Conservation (phyloP, 2,888 invertebrate species). For the Escarpia spicata region DNA sequence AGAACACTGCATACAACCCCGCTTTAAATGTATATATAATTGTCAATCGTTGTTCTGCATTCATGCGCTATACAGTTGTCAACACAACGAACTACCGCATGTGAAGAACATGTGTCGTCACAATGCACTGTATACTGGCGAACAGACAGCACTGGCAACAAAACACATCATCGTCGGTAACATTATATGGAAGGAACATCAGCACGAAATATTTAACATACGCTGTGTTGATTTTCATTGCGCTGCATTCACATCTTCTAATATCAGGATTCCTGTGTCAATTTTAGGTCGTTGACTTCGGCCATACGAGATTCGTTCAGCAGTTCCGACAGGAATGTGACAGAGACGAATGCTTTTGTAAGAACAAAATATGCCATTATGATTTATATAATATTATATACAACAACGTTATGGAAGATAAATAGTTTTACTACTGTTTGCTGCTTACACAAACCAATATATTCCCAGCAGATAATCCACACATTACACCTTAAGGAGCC, state of each 20-base stretch:
- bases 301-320: constrained; percentile 57
- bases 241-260: background rate
- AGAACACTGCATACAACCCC: too few relatives aligned
- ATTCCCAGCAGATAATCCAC: too few relatives aligned
- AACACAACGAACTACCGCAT: background rate
- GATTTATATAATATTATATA: background rate
- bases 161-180: background rate
- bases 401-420: too few relatives aligned
- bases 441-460: too few relatives aligned
- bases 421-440: too few relatives aligned
- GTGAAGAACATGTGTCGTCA: background rate
- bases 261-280: background rate
- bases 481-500: too few relatives aligned
- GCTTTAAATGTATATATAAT: background rate
- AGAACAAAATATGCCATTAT: constrained; percentile 23
- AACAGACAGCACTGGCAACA: background rate
- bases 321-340: constrained; percentile 55
- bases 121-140: background rate
- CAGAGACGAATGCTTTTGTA: constrained; percentile 49
- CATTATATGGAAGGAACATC: background rate
- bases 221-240: background rate
- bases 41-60: background rate
- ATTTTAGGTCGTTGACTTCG: constrained; percentile 60
- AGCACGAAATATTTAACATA: background rate
- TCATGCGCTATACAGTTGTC: background rate